Evolutionary conservation across 2,888 invertebrate species (phyloP), one percentile per base, ranked within the genome.

Genomic region (Petrolisthes cinctipes): DNA sequence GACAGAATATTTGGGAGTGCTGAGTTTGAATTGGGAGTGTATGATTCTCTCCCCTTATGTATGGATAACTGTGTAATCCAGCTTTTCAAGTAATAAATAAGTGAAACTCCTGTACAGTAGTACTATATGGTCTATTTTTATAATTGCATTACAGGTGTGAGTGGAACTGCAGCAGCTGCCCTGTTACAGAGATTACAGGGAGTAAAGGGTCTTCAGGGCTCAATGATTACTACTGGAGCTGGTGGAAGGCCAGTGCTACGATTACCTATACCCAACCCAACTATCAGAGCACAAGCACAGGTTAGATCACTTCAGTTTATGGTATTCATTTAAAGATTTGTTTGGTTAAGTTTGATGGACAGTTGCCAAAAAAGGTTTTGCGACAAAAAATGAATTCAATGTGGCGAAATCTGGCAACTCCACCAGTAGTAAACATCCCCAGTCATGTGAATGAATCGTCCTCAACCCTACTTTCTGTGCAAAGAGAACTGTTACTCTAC

Each of bases 211-310:
- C 84, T 90, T 14, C 90, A 90, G 84, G 90, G 90, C 3, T 90
- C 90, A 5, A 89, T 87, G 78, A 88, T 90, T 51, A 90, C 90
- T 17, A 86, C 89, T 17, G 89, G 90, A 11, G 89, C 90, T 71
- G 90, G 90, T 66, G 90, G 90, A 11, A 82, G 90, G 68, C 90
- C 89, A 23, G 90, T 90, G 51, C 75, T 90, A 20, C 68, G 90
- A 20, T 51, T 90, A 14, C 90, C 89, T 7, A 73, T 90, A 4
- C 90, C 89, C 4, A 85, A 89, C 14, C 84, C 83, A 17, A 82
- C 82, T 53, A 82, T 87, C 37, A 84, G 89, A 82, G 86, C 89
- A 14, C 84, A 86, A 56, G 82, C 86, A 66, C 86, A 86, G 78
- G 89, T 88, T 6, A 66, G 83, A 56, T 37, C 6, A 17, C 37